Evolutionary conservation across 1,140 invertebrate genomes (phyloP).

Genomic region (Drosophila suzukii): DNA sequence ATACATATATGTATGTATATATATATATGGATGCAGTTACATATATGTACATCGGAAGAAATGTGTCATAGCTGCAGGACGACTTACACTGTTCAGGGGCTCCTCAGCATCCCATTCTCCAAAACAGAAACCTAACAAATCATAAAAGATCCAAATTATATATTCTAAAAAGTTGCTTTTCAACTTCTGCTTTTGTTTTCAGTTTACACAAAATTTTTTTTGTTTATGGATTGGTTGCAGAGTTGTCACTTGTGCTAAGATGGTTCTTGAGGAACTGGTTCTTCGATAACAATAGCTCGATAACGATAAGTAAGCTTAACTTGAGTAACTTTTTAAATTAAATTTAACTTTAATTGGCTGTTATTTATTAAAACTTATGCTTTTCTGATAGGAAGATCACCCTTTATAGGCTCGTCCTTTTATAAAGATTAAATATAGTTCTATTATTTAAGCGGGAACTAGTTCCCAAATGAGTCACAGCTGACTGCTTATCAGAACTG

Average conservation of each 20-base stretch:
- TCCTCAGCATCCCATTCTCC: constrained; percentile 53
- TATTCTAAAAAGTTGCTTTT: constrained; percentile 31
- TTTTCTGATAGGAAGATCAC: background rate
- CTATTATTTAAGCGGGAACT: background rate
- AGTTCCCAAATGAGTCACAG: constrained; percentile 22
- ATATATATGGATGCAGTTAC: constrained; percentile 31
- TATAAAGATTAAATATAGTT: too few species aligned
- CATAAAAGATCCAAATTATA: constrained; percentile 39
- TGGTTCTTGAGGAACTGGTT: constrained; percentile 4
- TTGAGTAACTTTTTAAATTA: background rate
- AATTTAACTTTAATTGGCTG: background rate
- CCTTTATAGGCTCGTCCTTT: background rate
- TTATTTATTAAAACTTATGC: background rate
- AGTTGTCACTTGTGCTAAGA: constrained; percentile 38
- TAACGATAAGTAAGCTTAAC: background rate
- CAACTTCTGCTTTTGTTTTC: constrained; percentile 44
- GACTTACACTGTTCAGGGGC: constrained; percentile 46
- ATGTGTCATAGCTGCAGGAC: constrained; percentile 54
- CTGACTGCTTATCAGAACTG: constrained; percentile 21
- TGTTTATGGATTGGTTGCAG: constrained; percentile 73
- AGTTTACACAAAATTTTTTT: constrained; percentile 63
- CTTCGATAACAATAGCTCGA: background rate
- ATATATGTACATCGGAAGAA: constrained; percentile 30
- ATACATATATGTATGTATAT: constrained; percentile 32
- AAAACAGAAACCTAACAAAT: constrained; percentile 50